A percentile compares a stretch with the other conserved stretches of the same genome.
Conservation (phyloP, 2,113 vertebrate genomes). For the Benitochromis conjunctus region DNA sequence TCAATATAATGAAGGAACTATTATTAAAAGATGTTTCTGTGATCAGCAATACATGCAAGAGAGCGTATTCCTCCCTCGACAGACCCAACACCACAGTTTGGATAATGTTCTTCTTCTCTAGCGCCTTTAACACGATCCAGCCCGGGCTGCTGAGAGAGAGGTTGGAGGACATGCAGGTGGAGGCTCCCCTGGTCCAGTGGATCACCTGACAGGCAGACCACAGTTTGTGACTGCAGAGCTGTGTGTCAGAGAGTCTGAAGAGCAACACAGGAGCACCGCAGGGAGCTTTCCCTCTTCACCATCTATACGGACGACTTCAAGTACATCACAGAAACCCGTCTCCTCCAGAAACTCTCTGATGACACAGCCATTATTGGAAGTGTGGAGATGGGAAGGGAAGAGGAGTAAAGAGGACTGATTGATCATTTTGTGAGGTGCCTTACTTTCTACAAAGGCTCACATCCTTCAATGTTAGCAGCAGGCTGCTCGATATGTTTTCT, state of each 20-base stretch:
- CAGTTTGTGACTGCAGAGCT: background rate
- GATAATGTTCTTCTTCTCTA: background rate
- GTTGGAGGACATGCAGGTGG: fast-evolving
- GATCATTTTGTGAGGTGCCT: fast-evolving
- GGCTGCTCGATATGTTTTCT: background rate
- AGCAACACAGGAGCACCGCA: background rate
- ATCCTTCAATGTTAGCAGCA: background rate
- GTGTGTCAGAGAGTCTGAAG: background rate
- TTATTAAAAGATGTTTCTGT: background rate
- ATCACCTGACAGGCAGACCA: background rate
- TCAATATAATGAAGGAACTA: background rate
- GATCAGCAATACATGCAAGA: no score
- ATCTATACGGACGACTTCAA: background rate
- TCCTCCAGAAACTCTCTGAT: background rate
- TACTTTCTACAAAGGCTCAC: background rate
- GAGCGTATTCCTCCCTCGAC: background rate
- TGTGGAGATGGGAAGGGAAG: background rate
- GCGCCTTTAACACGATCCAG: background rate
- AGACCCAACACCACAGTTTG: fast-evolving
- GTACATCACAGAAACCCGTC: background rate
- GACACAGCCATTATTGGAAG: background rate
- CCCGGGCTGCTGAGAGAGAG: background rate
- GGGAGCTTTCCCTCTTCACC: background rate
- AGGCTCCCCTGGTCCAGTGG: background rate
- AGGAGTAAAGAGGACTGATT: background rate